Percentiles rank a stretch among this genome's conserved stretches.
phyloP scores from a whole-genome alignment of 64 coral and sea anemone genomes.

The Actinia equina region DNA sequence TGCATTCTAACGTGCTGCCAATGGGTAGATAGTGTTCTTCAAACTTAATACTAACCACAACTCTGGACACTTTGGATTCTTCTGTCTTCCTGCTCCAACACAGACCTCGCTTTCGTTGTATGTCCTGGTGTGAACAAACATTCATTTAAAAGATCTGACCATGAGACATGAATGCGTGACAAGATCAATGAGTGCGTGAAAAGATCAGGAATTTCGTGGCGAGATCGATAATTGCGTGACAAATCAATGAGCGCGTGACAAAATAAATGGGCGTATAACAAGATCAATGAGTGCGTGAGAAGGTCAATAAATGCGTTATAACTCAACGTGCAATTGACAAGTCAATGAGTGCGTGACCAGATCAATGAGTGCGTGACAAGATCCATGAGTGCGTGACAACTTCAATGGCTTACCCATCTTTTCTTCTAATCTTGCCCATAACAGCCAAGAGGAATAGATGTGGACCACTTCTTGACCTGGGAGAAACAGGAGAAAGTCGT shows the following conservation, averaged over 20 bases:
- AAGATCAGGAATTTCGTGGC: too few species aligned
- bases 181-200: too few species aligned
- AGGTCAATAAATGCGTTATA: too few species aligned
- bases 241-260: too few species aligned
- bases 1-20: too few species aligned
- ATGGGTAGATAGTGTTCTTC: too few species aligned
- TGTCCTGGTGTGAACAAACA: conserved; percentile 39
- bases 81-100: conserved; percentile 87
- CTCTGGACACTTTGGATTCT: conserved; percentile 84
- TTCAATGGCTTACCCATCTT: conserved; percentile 56
- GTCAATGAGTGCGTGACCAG: too few species aligned
- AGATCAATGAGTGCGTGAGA: too few species aligned
- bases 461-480: conserved; percentile 91
- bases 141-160: neutral
- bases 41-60: conserved; percentile 56
- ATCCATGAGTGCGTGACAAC: neutral
- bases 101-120: conserved; percentile 84
- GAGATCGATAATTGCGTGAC: too few species aligned
- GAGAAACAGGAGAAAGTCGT: neutral
- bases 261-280: too few species aligned
- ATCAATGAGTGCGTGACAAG: too few species aligned
- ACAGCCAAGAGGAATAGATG: conserved; percentile 83
- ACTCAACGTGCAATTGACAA: too few species aligned
- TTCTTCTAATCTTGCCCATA: conserved; percentile 83
- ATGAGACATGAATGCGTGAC: neutral